These are phyloP conservation scores for Tigriopus californicus DNA, from an alignment of 2,888 invertebrate species.

Conservation along the genomic window DNA sequence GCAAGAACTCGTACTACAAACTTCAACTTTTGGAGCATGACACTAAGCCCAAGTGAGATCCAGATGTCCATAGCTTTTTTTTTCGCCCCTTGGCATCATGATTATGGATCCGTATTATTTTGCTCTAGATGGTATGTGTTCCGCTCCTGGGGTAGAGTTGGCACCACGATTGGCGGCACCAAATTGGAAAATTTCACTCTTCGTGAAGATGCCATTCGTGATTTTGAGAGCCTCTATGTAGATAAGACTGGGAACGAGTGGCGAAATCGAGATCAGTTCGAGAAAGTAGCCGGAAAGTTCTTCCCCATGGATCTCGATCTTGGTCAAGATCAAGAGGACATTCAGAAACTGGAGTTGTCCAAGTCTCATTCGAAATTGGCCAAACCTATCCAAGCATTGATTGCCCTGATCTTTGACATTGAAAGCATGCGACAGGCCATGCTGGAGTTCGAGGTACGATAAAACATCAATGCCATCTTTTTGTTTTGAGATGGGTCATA, in stretches of 20 bases:
- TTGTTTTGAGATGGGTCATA: too few species aligned
- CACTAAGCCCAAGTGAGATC: conserved; percentile 35
- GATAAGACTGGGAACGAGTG: conserved; percentile 75
- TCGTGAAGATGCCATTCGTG: conserved; percentile 37
- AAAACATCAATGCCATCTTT: too few species aligned
- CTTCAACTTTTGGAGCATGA: conserved; percentile 70
- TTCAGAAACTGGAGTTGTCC: conserved; percentile 25
- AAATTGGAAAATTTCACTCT: conserved; percentile 37
- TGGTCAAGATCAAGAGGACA: conserved; percentile 35
- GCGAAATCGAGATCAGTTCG: conserved; percentile 43
- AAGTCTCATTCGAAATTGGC: conserved; percentile 43
- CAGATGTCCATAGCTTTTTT: too few species aligned
- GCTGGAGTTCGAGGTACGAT: conserved; percentile 62
- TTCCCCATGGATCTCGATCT: conserved; percentile 81
- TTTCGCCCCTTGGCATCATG: too few species aligned
- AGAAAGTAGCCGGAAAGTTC: conserved; percentile 49
- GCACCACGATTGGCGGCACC: conserved; percentile 67
- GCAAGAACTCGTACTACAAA: conserved; percentile 87
- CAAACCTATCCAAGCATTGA: conserved; percentile 55
- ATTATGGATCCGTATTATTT: too few species aligned
- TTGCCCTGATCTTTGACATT: conserved; percentile 74
- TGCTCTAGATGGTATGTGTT: conserved; percentile 47
- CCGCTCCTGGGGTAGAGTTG: conserved; percentile 89
- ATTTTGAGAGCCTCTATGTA: conserved; percentile 43
- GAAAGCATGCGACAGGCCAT: conserved; percentile 76